Conservation (phyloP, 2,113 vertebrate species). For the Lonchura striata region DNA sequence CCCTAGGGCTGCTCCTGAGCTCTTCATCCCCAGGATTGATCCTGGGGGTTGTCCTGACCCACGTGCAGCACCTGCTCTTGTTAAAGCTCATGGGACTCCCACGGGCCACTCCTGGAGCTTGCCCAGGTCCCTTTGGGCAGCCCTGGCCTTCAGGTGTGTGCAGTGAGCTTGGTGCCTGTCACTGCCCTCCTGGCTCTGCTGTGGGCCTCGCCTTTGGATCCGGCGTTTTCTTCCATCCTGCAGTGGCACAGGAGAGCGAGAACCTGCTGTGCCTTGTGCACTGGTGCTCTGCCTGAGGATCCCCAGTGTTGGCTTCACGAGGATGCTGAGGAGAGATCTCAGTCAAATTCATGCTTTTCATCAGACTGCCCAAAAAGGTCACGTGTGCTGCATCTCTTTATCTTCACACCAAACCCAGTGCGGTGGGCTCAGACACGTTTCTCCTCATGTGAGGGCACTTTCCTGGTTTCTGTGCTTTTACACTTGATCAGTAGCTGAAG, state of each 20-base stretch:
- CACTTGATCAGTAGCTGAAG: neutral
- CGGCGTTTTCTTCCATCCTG: neutral
- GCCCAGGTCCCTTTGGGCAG: neutral
- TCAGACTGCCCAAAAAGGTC: neutral
- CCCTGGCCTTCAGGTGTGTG: neutral
- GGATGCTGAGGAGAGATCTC: neutral
- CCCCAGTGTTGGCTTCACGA: rapidly evolving
- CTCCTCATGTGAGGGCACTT: neutral
- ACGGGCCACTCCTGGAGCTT: neutral
- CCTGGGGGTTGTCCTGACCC: neutral
- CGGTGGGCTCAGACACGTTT: neutral
- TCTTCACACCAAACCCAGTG: neutral
- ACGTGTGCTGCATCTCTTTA: neutral
- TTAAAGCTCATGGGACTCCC: neutral
- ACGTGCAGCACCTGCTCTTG: neutral
- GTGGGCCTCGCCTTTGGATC: rapidly evolving
- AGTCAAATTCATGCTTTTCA: neutral
- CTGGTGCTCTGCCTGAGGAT: neutral
- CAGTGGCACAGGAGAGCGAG: neutral
- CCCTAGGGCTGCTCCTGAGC: neutral
- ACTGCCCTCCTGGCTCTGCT: neutral
- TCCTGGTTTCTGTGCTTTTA: neutral
- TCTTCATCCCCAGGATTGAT: too few relatives aligned
- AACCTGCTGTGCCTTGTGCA: neutral
- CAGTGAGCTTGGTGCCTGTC: neutral